A percentile compares a stretch with the other conserved stretches of the same genome.
Conservation (phyloP, 2,888 invertebrate genomes). For the Rhyacophila evoluta region DNA sequence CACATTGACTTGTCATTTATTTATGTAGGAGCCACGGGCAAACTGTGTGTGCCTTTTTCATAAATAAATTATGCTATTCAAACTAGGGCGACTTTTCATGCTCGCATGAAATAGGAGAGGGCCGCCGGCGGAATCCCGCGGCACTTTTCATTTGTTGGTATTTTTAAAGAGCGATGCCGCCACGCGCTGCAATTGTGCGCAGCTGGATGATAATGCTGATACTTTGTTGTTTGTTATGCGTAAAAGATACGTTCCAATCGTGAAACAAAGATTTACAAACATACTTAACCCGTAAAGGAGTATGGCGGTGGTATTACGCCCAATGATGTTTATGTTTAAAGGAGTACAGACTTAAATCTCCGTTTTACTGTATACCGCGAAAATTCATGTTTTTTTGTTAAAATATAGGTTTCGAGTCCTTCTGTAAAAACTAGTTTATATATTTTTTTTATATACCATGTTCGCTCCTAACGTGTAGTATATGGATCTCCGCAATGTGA, state of each 20-base stretch:
- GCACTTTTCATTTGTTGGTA: conserved; percentile 17
- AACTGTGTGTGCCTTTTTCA: conserved; percentile 40
- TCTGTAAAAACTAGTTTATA: too few species aligned
- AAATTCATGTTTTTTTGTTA: too few species aligned
- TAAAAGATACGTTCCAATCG: not conserved
- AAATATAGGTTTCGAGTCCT: too few species aligned
- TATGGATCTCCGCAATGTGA: too few species aligned
- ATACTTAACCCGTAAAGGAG: too few species aligned
- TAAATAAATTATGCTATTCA: conserved; percentile 51
- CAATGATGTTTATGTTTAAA: too few species aligned
- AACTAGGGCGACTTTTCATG: conserved; percentile 46
- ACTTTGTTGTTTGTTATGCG: not conserved
- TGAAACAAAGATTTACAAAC: not conserved
- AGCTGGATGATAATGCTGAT: not conserved
- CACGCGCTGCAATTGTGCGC: conserved; percentile 41
- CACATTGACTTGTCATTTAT: conserved; percentile 53
- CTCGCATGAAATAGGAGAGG: conserved; percentile 28
- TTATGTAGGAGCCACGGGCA: conserved; percentile 39
- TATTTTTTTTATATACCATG: too few species aligned
- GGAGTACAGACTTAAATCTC: not conserved
- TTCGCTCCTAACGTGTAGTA: too few species aligned
- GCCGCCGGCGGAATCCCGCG: not conserved
- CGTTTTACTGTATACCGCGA: too few species aligned
- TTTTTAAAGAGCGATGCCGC: conserved; percentile 35
- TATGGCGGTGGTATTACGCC: too few species aligned